These are phyloP conservation scores for Formicarius rufipectus DNA, from an alignment of 2,113 vertebrate species.

Conservation along the genomic window DNA sequence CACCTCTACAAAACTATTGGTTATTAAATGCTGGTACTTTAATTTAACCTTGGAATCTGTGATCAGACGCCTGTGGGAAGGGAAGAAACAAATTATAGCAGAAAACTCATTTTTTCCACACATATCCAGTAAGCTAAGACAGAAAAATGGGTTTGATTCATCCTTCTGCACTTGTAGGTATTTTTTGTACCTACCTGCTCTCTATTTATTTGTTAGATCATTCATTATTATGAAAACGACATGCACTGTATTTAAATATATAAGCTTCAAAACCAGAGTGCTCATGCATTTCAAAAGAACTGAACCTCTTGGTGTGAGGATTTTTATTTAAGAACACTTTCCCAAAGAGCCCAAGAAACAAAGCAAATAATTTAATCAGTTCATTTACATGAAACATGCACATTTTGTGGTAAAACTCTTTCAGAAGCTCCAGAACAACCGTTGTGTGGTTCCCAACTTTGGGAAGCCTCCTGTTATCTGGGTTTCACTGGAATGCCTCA, in stretches of 20 bases:
- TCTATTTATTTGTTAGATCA: background rate
- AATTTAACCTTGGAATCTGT: slow-evolving; percentile 99
- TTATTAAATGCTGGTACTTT: slow-evolving; percentile 99
- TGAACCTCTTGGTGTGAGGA: background rate
- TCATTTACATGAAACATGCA: background rate
- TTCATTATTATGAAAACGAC: background rate
- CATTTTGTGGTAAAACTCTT: background rate
- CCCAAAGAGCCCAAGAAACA: background rate
- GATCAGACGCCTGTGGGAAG: slow-evolving; percentile 90
- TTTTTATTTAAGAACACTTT: background rate
- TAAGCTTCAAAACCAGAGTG: background rate
- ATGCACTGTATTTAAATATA: background rate
- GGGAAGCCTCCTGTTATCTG: background rate
- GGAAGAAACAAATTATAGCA: slow-evolving; percentile 38
- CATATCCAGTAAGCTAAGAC: background rate
- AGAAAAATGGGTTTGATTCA: background rate
- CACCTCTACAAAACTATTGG: slow-evolving; percentile 99
- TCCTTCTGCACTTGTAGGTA: background rate
- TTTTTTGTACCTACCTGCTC: background rate
- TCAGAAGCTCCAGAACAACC: background rate
- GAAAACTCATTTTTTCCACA: background rate
- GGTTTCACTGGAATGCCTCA: background rate
- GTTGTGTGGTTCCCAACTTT: background rate
- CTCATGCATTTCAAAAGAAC: background rate
- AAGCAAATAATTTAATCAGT: background rate